Percentiles rank a stretch among this genome's conserved stretches.
These are phyloP conservation scores for Osmoderma eremita DNA, from an alignment of 2,888 invertebrate genomes.

Conservation along the genomic window DNA sequence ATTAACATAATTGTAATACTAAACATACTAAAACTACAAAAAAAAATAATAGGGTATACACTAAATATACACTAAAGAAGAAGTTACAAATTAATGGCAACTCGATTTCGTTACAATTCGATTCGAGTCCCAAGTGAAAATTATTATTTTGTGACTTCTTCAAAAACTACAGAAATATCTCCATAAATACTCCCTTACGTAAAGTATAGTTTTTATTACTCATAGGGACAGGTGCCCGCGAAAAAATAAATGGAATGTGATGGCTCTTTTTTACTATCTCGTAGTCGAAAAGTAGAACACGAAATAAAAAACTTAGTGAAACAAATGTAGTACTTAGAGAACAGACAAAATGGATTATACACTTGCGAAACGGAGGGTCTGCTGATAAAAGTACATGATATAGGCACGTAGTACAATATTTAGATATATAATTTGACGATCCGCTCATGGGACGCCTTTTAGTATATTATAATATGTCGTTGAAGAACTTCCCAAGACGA, in stretches of 20 bases:
- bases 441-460: too few relatives aligned
- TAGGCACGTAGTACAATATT: not conserved
- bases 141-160: too few relatives aligned
- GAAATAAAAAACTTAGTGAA: constrained; percentile 27
- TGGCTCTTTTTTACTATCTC: constrained; percentile 59
- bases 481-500: constrained; percentile 4
- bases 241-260: constrained; percentile 58
- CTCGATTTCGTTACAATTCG: too few relatives aligned
- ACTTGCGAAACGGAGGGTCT: constrained; percentile 49
- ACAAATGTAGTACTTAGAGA: constrained; percentile 42
- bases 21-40: not conserved
- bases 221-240: constrained; percentile 59
- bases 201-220: too few relatives aligned
- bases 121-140: too few relatives aligned
- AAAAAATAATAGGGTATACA: constrained; percentile 9
- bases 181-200: too few relatives aligned
- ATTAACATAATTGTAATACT: constrained; percentile 9
- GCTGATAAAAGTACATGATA: not conserved
- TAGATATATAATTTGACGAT: too few relatives aligned
- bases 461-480: too few relatives aligned
- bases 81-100: too few relatives aligned
- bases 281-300: constrained; percentile 37
- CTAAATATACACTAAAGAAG: not conserved
- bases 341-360: not conserved
- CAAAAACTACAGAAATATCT: too few relatives aligned